Base-by-base conservation (phyloP, 2,888 invertebrate species). In the Ypsolopha sequella region DNA sequence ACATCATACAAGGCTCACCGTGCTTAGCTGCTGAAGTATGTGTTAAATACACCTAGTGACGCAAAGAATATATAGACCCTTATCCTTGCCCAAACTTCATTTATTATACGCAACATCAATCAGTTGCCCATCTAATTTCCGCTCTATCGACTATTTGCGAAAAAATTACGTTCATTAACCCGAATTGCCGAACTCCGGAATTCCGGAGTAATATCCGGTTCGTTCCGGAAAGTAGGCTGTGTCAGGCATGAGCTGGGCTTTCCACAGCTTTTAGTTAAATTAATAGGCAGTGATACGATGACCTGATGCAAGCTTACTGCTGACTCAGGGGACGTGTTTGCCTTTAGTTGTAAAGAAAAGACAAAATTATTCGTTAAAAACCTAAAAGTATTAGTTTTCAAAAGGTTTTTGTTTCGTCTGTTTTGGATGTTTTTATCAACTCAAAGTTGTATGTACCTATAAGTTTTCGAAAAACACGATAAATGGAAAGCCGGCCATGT, bases 151-250 rank as follows among this genome's bases (percentile, higher is more conserved):
- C 46, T 2, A 46, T 46, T 9, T 35, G 46, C 46, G 35, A 46
- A 46, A 46, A 24, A 24, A 24, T 24, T 24, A 24, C 24, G 24
- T 24, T 24, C 35, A 46, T 46, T 46, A 46, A 46, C 35, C 58
- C 57, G 55, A 55, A 58, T 55, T 56, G 58, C 55, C 24, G 24
- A 24, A 24, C 24, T 4, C 39, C 41, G 57, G 61, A 53, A 61
- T 68, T 69, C 68, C 68, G 62, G 60, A 65, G 67, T 70, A 80
- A 81, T 82, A 79, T 81, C 84, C 82, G 77, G 66, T 60, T 24
- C 24, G 60, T 62, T 59, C 11, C 43, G 43, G 43, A 43, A 3
- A 46, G 46, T 34, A 6, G 34, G n/a, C 43, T 43, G 35, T 24
- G 24, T 24, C 24, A 4, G 24, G 24, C 24, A 24, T 24, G 24